A percentile compares a stretch with the other conserved stretches of the same genome.
Evolutionary conservation across 2,888 invertebrate species (phyloP).

Genomic region (Pyrrhosoma nymphula): DNA sequence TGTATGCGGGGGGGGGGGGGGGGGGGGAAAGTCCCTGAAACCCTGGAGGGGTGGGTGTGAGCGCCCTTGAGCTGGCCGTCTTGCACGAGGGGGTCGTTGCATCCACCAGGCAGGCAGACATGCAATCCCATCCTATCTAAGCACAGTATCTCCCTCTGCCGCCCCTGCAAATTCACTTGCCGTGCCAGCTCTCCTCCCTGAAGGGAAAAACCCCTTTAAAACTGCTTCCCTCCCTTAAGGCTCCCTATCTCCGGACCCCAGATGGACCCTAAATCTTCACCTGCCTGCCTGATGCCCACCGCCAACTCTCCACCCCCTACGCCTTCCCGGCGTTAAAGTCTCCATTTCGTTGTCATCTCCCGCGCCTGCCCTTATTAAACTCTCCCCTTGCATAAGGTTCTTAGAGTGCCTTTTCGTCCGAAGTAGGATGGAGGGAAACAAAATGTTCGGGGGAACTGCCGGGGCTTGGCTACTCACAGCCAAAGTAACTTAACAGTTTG

Average conservation of each 20-base stretch:
- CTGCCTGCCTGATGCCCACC: not conserved
- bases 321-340: not conserved
- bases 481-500: too few relatives aligned
- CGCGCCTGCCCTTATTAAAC: not conserved
- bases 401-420: not conserved
- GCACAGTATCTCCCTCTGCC: not conserved
- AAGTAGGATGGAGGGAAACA: too few relatives aligned
- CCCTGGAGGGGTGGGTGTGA: too few relatives aligned
- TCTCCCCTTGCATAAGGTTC: not conserved
- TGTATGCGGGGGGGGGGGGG: too few relatives aligned
- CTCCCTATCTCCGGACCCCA: slow-evolving; percentile 15
- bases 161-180: not conserved
- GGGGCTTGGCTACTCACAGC: too few relatives aligned
- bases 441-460: too few relatives aligned
- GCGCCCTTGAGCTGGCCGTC: not conserved
- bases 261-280: slow-evolving; percentile 50
- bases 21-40: too few relatives aligned
- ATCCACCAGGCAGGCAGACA: not conserved
- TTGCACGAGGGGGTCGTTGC: not conserved
- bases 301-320: not conserved
- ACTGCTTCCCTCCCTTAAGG: not conserved
- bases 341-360: not conserved
- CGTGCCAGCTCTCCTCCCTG: not conserved
- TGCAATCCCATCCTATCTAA: not conserved
- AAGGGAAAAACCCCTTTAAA: not conserved